Percentiles rank a stretch among this genome's conserved stretches.
These are phyloP conservation scores for Plusia festucae DNA, from an alignment of 2,888 invertebrate genomes.

Conservation along the genomic window DNA sequence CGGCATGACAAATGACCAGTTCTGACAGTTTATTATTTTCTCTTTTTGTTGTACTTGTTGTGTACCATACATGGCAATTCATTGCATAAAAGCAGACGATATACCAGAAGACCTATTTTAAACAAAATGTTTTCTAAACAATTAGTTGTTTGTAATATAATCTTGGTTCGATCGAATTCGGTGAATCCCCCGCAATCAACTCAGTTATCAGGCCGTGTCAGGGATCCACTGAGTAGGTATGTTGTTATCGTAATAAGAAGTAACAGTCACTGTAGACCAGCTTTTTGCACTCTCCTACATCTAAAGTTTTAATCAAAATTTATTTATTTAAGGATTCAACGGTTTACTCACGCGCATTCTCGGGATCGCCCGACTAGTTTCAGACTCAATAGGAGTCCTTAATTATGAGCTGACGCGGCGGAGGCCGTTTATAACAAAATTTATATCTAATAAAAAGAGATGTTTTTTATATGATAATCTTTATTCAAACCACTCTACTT, in stretches of 20 bases:
- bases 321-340: too few relatives aligned
- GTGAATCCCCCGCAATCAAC: neutral
- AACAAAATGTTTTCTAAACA: too few relatives aligned
- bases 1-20: neutral
- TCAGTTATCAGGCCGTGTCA: neutral
- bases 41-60: neutral
- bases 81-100: neutral
- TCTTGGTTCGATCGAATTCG: neutral
- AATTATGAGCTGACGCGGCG: too few relatives aligned
- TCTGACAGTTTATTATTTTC: conserved; percentile 4
- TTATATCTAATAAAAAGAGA: too few relatives aligned
- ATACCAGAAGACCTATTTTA: too few relatives aligned
- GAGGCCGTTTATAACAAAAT: too few relatives aligned
- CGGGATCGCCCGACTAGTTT: too few relatives aligned
- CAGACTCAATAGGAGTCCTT: too few relatives aligned
- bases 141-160: neutral
- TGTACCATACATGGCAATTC: neutral
- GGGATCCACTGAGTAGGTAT: neutral
- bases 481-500: too few relatives aligned
- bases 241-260: neutral
- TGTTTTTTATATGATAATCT: too few relatives aligned
- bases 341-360: too few relatives aligned
- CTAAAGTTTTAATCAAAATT: too few relatives aligned
- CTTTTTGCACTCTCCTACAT: neutral
- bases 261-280: neutral